These are phyloP conservation scores for Camponotus pennsylvanicus DNA, from an alignment of 1,140 invertebrate genomes.

Conservation along the genomic window DNA sequence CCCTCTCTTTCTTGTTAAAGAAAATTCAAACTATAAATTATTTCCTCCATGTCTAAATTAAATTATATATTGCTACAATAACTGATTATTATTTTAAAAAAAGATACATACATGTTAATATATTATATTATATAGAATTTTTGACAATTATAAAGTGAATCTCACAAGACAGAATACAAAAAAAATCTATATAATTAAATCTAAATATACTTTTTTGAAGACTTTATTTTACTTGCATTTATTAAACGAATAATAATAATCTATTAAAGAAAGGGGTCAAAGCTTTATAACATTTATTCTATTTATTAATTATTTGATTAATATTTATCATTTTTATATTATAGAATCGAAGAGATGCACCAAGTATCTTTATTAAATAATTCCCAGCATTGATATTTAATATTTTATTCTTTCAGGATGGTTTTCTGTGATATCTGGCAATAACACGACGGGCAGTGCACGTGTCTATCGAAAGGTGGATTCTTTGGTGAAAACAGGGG, in stretches of 20 bases:
- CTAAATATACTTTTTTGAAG: not conserved
- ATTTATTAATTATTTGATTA: not conserved
- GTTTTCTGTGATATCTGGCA: slow-evolving; percentile 86
- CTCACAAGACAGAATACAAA: not conserved
- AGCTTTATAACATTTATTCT: not conserved
- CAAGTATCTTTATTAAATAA: not conserved
- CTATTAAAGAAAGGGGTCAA: too few species aligned
- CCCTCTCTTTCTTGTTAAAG: not conserved
- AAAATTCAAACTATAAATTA: not conserved
- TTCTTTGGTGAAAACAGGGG: slow-evolving; percentile 83
- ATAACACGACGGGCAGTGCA: slow-evolving; percentile 81
- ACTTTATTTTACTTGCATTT: not conserved
- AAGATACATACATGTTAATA: not conserved
- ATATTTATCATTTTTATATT: not conserved
- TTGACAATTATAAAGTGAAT: not conserved
- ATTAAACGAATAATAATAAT: not conserved
- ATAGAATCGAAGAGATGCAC: not conserved
- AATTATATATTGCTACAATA: not conserved
- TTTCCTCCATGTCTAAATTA: not conserved
- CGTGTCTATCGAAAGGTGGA: slow-evolving; percentile 84
- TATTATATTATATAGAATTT: not conserved
- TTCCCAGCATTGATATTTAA: not conserved
- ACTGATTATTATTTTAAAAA: not conserved
- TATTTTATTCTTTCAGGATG: slow-evolving; percentile 81
- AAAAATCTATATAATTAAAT: not conserved